Conservation (phyloP, 2,797 vertebrate genomes). For the Spheniscus humboldti region DNA sequence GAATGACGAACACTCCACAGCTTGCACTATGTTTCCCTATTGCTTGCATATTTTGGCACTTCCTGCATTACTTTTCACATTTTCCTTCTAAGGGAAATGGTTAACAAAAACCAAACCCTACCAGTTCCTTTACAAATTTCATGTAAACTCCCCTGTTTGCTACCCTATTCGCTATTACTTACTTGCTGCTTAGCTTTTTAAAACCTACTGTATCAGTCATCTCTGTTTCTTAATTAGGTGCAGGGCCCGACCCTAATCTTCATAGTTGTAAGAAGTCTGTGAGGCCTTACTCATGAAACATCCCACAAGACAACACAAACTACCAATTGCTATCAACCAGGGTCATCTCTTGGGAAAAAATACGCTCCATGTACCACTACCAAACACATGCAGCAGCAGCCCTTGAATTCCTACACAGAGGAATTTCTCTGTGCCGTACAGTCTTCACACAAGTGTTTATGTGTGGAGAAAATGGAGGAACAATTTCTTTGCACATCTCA, state of each 20-base stretch:
- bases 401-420: neutral
- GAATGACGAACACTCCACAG: neutral
- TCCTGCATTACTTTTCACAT: neutral
- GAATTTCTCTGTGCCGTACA: neutral
- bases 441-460: neutral
- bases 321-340: neutral
- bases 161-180: neutral
- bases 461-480: constrained; percentile 12
- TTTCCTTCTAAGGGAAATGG: neutral
- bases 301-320: neutral
- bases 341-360: neutral
- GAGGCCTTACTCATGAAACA: neutral
- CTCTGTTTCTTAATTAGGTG: neutral
- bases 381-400: neutral
- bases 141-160: neutral
- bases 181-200: neutral
- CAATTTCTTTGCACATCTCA: neutral
- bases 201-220: neutral
- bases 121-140: neutral
- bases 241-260: neutral
- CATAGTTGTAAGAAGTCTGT: neutral
- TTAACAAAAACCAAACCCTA: neutral
- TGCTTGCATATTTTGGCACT: neutral
- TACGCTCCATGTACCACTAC: fast-evolving
- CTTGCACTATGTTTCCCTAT: neutral